Base-by-base conservation (phyloP, 2,888 invertebrate species). In the Ormyrus pomaceus region DNA sequence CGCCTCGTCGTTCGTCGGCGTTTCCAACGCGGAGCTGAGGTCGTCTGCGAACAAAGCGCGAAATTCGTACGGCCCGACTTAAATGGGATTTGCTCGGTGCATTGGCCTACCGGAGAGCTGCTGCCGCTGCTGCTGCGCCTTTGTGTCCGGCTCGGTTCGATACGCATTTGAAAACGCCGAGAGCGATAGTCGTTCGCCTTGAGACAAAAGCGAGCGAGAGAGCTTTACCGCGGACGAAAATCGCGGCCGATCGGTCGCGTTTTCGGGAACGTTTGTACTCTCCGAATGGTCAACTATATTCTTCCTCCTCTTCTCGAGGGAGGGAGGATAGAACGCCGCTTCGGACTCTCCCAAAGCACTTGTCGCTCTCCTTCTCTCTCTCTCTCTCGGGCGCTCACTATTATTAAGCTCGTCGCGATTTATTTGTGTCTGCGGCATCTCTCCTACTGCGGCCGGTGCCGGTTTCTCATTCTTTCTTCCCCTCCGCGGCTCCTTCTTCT, bases 381-480 rank as follows among this genome's bases (percentile, higher is more conserved):
- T 55, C 13, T 51, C 19, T 55, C 51, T 68, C 45, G 48, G 82
- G 83, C 85, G 86, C 86, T 88, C 89, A 88, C 89, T 90, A 89
- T 90, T 90, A 90, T 90, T 89, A 90, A 89, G 88, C 90, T 90
- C 88, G 65, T 90, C 88, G 87, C 88, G 86, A 90, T 90, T 89
- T 90, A 90, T 90, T 90, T 90, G 89, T 90, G 90, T 90, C 90
- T 89, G 89, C 89, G 79, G 85, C 86, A n/a, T 72, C 50, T 13
- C 58, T 58, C 62, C 56, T 50, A 45, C 13, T 58, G 13, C 51
- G 58, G 53, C 5, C 62, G 62, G 59, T 50, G 62, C 46, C 62
- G 64, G 62, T 73, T 73, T 73, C 64, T 73, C 64, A 64, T 55
- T 73, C 64, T 73, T 64, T 46, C 46, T 53, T 13, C 45, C 19